phyloP scores from a whole-genome alignment of 1,140 invertebrate species.

The Oryzaephilus surinamensis region DNA sequence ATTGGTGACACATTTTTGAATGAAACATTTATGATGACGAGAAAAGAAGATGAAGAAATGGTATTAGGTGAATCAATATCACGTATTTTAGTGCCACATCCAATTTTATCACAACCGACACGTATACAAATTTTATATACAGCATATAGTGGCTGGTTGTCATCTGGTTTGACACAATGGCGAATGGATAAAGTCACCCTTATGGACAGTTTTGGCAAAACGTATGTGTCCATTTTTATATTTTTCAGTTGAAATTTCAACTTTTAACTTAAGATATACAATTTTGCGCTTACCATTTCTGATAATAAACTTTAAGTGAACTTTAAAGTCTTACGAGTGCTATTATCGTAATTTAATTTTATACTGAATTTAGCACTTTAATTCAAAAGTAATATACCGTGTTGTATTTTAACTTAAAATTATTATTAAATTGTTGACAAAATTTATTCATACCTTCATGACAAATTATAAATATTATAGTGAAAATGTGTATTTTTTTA shows the following conservation, averaged over 20 bases:
- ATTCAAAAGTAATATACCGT: too few species aligned
- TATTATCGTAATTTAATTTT: too few species aligned
- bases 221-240: slow-evolving; percentile 37
- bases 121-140: slow-evolving; percentile 70
- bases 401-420: too few species aligned
- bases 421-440: too few species aligned
- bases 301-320: too few species aligned
- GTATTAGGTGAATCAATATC: slow-evolving; percentile 58
- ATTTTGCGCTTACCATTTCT: too few species aligned
- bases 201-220: slow-evolving; percentile 75
- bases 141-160: slow-evolving; percentile 85
- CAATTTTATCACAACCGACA: slow-evolving; percentile 60
- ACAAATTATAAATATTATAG: too few species aligned
- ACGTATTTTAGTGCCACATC: slow-evolving; percentile 79
- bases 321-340: too few species aligned
- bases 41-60: slow-evolving; percentile 70
- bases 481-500: too few species aligned
- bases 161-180: slow-evolving; percentile 68
- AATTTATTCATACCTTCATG: too few species aligned
- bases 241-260: background rate
- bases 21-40: slow-evolving; percentile 80
- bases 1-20: slow-evolving; percentile 71
- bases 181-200: slow-evolving; percentile 73
- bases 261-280: too few species aligned
- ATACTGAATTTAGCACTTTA: too few species aligned